These are phyloP conservation scores for Oncorhynchus masou DNA, from an alignment of 2,113 vertebrate species.

Conservation along the genomic window DNA sequence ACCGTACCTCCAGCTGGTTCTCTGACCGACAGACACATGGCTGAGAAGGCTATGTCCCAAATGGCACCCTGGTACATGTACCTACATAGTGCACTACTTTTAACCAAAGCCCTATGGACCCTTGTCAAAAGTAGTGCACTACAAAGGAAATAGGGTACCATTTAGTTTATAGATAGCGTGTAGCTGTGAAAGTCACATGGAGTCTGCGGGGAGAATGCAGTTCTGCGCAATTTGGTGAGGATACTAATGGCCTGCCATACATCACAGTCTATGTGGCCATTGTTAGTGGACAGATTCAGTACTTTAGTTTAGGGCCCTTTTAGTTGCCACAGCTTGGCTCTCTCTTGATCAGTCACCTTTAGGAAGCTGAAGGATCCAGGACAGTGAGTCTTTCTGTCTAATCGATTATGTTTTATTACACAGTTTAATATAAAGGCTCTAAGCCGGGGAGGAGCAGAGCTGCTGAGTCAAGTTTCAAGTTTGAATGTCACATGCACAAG, in stretches of 20 bases:
- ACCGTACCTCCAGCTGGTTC: slow-evolving; percentile 11
- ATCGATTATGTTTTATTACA: neutral
- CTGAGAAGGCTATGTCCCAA: neutral
- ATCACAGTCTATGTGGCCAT: slow-evolving; percentile 31
- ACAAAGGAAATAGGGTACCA: too few relatives aligned
- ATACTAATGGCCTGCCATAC: slow-evolving; percentile 58
- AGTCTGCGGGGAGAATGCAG: slow-evolving; percentile 10
- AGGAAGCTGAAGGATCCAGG: neutral
- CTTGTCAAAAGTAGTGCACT: too few relatives aligned
- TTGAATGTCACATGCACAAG: too few relatives aligned
- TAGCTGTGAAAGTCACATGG: slow-evolving; percentile 39
- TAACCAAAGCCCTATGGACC: too few relatives aligned
- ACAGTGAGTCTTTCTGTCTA: neutral
- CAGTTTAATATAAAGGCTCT: neutral
- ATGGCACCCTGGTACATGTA: neutral
- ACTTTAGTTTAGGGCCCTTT: neutral
- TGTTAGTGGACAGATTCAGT: neutral
- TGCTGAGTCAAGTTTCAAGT: too few relatives aligned
- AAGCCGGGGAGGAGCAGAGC: neutral
- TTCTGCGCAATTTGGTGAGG: slow-evolving; percentile 4
- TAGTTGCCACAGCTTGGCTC: neutral
- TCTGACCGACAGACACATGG: slow-evolving; percentile 8
- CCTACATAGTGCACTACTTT: too few relatives aligned
- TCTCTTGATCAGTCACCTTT: neutral
- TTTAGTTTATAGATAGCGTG: neutral